Evolutionary conservation across 2,797 vertebrate species (phyloP).

Genomic region (Arremon brunneinucha): DNA sequence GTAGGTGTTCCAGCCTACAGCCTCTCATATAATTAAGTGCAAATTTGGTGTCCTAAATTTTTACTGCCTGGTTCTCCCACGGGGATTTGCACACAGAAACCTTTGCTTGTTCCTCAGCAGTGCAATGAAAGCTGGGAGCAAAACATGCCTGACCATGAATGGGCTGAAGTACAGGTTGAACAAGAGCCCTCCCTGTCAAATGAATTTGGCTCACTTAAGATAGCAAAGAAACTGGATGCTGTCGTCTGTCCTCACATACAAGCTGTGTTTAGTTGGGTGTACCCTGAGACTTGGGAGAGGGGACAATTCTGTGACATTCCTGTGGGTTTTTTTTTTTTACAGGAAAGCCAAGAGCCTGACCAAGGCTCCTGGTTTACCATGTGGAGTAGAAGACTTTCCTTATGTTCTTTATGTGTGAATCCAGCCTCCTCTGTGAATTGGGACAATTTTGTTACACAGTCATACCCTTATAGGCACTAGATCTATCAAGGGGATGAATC

Average conservation of each 20-base stretch:
- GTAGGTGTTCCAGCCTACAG: slow-evolving; percentile 43
- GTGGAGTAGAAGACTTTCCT: background rate
- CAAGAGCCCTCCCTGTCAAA: slow-evolving; percentile 10
- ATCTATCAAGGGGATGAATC: background rate
- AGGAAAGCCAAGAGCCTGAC: background rate
- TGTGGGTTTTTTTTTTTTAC: background rate
- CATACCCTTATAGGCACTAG: background rate
- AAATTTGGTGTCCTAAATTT: slow-evolving; percentile 44
- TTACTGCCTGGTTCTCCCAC: background rate
- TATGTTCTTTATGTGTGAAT: background rate
- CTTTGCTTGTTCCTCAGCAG: background rate
- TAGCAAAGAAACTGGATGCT: background rate
- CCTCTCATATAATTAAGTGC: slow-evolving; percentile 38
- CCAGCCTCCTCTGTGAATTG: background rate
- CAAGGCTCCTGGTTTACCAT: background rate
- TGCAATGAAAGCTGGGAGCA: background rate
- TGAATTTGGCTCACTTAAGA: background rate
- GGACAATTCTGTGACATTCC: background rate
- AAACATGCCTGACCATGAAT: background rate
- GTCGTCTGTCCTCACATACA: background rate
- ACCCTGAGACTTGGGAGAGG: background rate
- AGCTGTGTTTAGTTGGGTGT: background rate
- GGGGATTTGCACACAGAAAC: background rate
- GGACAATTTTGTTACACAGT: background rate
- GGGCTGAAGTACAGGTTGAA: slow-evolving; percentile 35